Percentiles rank a stretch among this genome's conserved stretches.
Evolutionary conservation across 1,140 invertebrate genomes (phyloP).

Genomic region (Aphis craccivora): DNA sequence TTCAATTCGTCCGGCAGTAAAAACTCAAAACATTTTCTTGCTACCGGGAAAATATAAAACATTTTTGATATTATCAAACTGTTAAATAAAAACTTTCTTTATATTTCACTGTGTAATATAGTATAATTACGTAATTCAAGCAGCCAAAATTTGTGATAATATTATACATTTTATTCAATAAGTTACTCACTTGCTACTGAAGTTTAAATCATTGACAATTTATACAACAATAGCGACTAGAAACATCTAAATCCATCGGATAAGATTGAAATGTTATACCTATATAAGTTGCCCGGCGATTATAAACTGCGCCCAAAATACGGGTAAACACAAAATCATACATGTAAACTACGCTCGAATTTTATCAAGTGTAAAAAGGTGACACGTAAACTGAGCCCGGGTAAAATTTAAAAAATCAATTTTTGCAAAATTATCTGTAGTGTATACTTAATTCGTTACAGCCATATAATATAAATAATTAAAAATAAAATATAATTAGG

Average conservation of each 20-base stretch:
- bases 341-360: too few species aligned
- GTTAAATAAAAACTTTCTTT: neutral
- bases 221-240: neutral
- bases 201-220: neutral
- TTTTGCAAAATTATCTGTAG: too few species aligned
- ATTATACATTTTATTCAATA: neutral
- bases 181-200: neutral
- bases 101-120: neutral
- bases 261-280: neutral
- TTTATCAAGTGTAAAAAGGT: too few species aligned
- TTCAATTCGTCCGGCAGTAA: constrained; percentile 65
- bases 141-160: neutral
- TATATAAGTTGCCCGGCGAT: too few species aligned
- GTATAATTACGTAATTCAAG: neutral
- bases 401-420: too few species aligned
- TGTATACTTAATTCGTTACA: too few species aligned
- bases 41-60: neutral
- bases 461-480: too few species aligned
- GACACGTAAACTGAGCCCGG: too few species aligned
- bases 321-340: too few species aligned
- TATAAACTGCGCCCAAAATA: too few species aligned
- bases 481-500: too few species aligned
- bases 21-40: constrained; percentile 20
- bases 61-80: neutral
- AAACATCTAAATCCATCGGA: neutral